Conservation (phyloP, 1,140 invertebrate genomes). For the Drosophila kohkoa region DNA sequence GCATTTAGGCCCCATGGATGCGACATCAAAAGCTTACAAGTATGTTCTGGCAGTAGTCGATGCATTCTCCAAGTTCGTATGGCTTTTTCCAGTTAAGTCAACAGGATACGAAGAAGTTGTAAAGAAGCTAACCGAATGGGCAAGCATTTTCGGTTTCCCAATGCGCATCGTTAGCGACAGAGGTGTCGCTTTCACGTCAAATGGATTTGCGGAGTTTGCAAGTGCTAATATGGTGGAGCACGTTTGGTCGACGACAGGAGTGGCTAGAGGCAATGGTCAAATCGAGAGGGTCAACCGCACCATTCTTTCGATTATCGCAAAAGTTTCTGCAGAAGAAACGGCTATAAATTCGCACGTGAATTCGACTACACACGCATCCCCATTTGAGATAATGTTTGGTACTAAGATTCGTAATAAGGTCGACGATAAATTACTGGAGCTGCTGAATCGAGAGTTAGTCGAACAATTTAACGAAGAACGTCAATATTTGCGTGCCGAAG, state of each 20-base stretch:
- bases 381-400: no score
- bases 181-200: background rate
- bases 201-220: background rate
- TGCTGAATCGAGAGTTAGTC: no score
- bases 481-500: no score
- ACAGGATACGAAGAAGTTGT: slow-evolving; percentile 1
- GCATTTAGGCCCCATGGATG: background rate
- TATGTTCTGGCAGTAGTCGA: background rate
- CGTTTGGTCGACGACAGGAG: background rate
- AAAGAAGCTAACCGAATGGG: no score
- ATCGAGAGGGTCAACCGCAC: background rate
- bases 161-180: background rate
- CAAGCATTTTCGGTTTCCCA: background rate
- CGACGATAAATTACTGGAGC: no score
- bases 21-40: background rate
- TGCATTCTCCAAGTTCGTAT: background rate
- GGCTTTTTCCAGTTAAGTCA: slow-evolving; percentile 1
- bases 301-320: background rate
- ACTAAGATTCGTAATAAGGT: no score
- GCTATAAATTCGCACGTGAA: background rate
- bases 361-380: background rate
- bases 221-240: slow-evolving; percentile 6
- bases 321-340: background rate
- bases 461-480: no score
- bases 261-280: background rate